Evolutionary conservation across 2,113 vertebrate species (phyloP).

Genomic region (Scytalopus superciliaris): DNA sequence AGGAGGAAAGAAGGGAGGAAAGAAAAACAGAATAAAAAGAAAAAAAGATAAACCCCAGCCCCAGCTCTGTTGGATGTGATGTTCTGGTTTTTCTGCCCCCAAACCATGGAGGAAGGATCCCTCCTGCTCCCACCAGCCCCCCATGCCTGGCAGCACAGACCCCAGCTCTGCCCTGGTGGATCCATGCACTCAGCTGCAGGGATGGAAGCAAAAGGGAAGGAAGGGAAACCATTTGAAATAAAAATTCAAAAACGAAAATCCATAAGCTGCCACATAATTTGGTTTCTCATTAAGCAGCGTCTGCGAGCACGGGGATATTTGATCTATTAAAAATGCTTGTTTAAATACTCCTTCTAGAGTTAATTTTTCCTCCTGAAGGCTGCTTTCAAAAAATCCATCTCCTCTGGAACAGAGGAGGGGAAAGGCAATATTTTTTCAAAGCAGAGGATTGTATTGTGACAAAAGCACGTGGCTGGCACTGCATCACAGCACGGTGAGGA

Average conservation of each 20-base stretch:
- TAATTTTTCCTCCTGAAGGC: neutral
- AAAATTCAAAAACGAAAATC: neutral
- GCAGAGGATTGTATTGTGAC: neutral
- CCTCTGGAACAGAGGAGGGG: neutral
- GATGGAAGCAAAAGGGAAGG: neutral
- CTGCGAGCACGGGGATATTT: neutral
- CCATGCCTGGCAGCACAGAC: neutral
- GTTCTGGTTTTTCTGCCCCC: neutral
- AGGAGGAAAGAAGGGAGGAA: neutral
- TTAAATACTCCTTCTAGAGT: slow-evolving; percentile 27
- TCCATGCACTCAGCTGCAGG: neutral
- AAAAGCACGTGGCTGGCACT: neutral
- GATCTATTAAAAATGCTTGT: slow-evolving; percentile 45
- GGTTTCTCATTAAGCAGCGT: slow-evolving; percentile 15
- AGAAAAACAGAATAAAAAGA: too few species aligned
- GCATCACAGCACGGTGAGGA: neutral
- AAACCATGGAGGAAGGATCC: neutral
- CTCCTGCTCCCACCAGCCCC: neutral
- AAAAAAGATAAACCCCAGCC: fast-evolving
- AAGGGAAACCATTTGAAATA: neutral
- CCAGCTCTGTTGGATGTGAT: neutral
- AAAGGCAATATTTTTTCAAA: neutral
- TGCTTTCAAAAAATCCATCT: neutral
- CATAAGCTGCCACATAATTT: neutral
- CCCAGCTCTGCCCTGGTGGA: neutral